Conservation (phyloP, 2,113 vertebrate genomes). For the Cettia cetti region DNA sequence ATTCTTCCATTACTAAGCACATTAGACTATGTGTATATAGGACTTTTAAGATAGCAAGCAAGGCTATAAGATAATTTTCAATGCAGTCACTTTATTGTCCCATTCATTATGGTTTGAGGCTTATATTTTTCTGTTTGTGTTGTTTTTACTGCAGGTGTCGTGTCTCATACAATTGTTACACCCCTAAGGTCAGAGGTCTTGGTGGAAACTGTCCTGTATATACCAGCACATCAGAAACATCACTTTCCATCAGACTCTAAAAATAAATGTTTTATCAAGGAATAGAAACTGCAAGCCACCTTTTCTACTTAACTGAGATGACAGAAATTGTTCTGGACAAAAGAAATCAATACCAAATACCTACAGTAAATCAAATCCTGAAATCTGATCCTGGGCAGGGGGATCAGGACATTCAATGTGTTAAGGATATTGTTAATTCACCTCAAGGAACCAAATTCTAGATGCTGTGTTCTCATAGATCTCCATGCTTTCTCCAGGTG, state of each 20-base stretch:
- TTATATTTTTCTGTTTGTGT: neutral
- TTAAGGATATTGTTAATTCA: neutral
- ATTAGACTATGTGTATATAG: neutral
- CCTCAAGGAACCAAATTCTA: neutral
- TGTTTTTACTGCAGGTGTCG: neutral
- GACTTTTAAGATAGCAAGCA: neutral
- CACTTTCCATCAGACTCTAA: neutral
- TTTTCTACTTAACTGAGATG: neutral
- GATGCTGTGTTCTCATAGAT: neutral
- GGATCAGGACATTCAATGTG: neutral
- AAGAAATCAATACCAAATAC: neutral
- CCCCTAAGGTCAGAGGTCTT: neutral
- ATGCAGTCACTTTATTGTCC: neutral
- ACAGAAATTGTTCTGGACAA: neutral
- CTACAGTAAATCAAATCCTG: neutral
- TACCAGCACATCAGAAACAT: neutral
- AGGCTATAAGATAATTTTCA: neutral
- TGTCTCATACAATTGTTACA: neutral
- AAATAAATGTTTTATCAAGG: neutral
- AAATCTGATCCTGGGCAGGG: neutral
- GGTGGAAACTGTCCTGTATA: neutral
- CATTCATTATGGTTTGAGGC: neutral
- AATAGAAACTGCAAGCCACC: neutral
- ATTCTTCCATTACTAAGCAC: neutral
- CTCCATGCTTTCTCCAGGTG: neutral